Base-by-base conservation (phyloP, 1,140 invertebrate genomes). In the Drosophila obscura region DNA sequence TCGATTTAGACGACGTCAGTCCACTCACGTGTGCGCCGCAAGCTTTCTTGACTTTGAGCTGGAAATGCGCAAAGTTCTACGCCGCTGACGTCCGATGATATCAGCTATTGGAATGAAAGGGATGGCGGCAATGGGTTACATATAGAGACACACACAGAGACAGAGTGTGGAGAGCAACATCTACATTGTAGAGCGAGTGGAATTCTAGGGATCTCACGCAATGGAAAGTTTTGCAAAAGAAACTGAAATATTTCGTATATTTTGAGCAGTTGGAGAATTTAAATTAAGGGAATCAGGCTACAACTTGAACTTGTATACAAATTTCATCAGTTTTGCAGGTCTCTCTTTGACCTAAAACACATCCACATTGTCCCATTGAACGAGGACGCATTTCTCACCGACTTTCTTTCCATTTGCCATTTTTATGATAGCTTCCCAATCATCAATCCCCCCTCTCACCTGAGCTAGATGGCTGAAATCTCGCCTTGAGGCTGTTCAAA, bases 401-500 rank as follows among this genome's bases (percentile, higher is more conserved):
- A 5, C 5, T 28, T 28, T 28, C 26, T 6, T 28, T 5, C 26
- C 26, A 6, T 7, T 6, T 28, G 0, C 5, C 35, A 31, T 31
- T 9, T 3, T 31, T 0, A 9, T 7, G 2, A 31, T 13, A 22
- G 6, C 9, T 13, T 22, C 15, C 22, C n/a, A 15, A 26, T 4
- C n/a, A 8, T 5, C 26, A 26, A 31, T 31, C 31, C 2, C 7
- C 26, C 35, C 35, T 13, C 81, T 51, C 74, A 88, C 83, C 83
- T 88, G 83, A 80, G 53, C 77, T 88, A 15, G 80, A 58, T 66
- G 84, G 80, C 49, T 81, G 90, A 71, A 90, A 91, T 22, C 85
- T 68, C 13, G 90, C 77, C 51, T 91, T 91, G 13, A 91, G 67
- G 45, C 67, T 90, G 58, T 91, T 91, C 45, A 91, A 65, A 58